Evolutionary conservation across 2,888 invertebrate species (phyloP).

Genomic region (Eupithecia abbreviata): DNA sequence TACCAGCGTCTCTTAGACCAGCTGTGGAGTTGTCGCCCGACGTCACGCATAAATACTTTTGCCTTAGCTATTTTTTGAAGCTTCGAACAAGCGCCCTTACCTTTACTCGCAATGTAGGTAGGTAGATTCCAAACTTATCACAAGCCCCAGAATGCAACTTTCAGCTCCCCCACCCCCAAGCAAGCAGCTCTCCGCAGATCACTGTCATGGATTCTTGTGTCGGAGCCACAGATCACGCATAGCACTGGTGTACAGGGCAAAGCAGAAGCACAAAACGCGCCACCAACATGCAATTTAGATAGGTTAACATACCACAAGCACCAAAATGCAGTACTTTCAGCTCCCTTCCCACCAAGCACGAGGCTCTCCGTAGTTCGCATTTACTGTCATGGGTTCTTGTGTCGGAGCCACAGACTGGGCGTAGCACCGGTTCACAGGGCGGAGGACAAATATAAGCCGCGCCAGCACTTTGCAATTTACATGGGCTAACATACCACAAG

Average conservation of each 20-base stretch:
- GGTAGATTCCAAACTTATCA: not conserved
- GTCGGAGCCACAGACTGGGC: conserved; percentile 93
- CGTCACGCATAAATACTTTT: no score
- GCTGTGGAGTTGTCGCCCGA: no score
- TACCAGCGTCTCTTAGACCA: no score
- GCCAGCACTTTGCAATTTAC: conserved; percentile 81
- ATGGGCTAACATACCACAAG: conserved; percentile 71
- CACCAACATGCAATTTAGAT: conserved; percentile 76
- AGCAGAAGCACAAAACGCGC: conserved; percentile 93
- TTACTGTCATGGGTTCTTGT: conserved; percentile 92
- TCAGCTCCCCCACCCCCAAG: conserved; percentile 57
- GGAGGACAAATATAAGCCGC: conserved; percentile 94
- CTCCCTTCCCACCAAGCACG: conserved; percentile 84
- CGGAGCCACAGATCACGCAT: conserved; percentile 93
- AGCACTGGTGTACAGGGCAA: conserved; percentile 91
- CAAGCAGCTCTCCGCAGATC: conserved; percentile 89
- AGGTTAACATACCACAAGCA: conserved; percentile 71
- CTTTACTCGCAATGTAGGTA: no score
- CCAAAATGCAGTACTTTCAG: conserved; percentile 76
- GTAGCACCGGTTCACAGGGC: conserved; percentile 90
- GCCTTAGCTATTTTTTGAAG: no score
- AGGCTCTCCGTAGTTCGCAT: conserved; percentile 90
- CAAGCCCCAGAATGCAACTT: conserved; percentile 70
- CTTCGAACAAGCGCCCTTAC: no score
- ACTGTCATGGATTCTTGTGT: conserved; percentile 92